Evolutionary conservation across 2,888 invertebrate species (phyloP), one percentile per base, ranked within the genome.

Genomic region (Eristalis arbustorum): DNA sequence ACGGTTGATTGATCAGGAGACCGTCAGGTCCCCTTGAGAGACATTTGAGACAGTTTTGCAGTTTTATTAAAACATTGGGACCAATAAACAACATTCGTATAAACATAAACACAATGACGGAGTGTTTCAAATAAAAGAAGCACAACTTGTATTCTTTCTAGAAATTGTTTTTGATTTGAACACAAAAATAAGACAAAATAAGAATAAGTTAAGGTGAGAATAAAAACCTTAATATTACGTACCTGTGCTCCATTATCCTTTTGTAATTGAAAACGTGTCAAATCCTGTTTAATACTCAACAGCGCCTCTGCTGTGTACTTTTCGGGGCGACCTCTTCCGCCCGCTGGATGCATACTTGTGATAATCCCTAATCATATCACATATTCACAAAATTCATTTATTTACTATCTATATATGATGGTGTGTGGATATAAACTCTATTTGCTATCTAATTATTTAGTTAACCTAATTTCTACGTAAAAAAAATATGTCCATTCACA

Each of bases 251-350:
- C 92, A 92, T 92, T 91, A 90, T 92, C 92, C 89, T 91, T 92
- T 91, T 91, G 92, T 91, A 92, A 90, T 92, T 92, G 91, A 89
- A 91, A 92, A 88, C 93, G 91, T 71, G 91, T 92, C 88, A 93
- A 90, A 91, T 93, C 93, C 90, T 93, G 92, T 90, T 93, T 92
- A 83, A 93, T 93, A 89, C 91, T 91, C 91, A 92, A 92, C 89
- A 93, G 92, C 89, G 93, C 93, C 90, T 93, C 91, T 88, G 92
- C 92, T 89, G 92, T 92, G 89, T 93, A 93, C 90, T 92, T 92
- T 91, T 92, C 92, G 91, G 92, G 91, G 90, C 92, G 92, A 91
- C 93, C 92, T 92, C 93, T 93, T 92, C 92, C 93, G 92, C 92
- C 93, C 92, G 93, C 92, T 92, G 92, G 92, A 92, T 93, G 92